These are phyloP conservation scores for Pseudococcus longispinus DNA, from an alignment of 2,888 invertebrate genomes.

Conservation along the genomic window DNA sequence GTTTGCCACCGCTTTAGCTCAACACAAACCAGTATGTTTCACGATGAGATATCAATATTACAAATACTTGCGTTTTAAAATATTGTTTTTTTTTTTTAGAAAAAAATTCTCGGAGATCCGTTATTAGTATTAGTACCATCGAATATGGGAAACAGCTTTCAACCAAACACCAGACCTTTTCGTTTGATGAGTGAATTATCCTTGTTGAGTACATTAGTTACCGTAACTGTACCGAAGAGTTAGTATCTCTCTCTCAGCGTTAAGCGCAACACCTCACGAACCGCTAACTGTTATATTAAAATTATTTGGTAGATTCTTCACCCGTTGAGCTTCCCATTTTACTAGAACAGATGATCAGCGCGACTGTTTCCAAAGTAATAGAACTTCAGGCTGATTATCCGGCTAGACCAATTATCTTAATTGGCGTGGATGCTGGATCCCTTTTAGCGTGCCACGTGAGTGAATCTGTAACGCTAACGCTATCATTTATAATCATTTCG, in stretches of 20 bases:
- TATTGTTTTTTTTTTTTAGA: slow-evolving; percentile 62
- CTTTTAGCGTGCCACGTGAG: slow-evolving; percentile 74
- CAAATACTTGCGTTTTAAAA: background rate
- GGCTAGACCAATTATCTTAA: slow-evolving; percentile 74
- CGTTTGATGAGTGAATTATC: slow-evolving; percentile 76
- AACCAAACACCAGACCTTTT: slow-evolving; percentile 65
- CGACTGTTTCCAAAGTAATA: slow-evolving; percentile 74
- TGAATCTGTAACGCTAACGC: background rate
- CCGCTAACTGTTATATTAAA: background rate
- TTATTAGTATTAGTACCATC: slow-evolving; percentile 72
- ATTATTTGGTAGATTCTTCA: background rate
- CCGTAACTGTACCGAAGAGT: slow-evolving; percentile 68
- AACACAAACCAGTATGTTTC: slow-evolving; percentile 69
- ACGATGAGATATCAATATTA: slow-evolving; percentile 10
- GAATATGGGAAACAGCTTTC: slow-evolving; percentile 60
- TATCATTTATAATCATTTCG: background rate
- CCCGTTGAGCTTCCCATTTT: slow-evolving; percentile 61
- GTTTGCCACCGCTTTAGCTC: slow-evolving; percentile 66
- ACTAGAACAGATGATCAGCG: slow-evolving; percentile 71
- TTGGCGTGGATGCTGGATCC: slow-evolving; percentile 80
- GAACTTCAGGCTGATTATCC: slow-evolving; percentile 73
- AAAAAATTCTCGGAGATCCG: slow-evolving; percentile 74
- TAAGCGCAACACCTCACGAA: background rate
- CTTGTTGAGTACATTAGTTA: slow-evolving; percentile 73
- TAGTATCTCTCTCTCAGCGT: slow-evolving; percentile 58